These are phyloP conservation scores for Scaptomyza tumidula DNA, from an alignment of 2,888 invertebrate species.

Conservation along the genomic window DNA sequence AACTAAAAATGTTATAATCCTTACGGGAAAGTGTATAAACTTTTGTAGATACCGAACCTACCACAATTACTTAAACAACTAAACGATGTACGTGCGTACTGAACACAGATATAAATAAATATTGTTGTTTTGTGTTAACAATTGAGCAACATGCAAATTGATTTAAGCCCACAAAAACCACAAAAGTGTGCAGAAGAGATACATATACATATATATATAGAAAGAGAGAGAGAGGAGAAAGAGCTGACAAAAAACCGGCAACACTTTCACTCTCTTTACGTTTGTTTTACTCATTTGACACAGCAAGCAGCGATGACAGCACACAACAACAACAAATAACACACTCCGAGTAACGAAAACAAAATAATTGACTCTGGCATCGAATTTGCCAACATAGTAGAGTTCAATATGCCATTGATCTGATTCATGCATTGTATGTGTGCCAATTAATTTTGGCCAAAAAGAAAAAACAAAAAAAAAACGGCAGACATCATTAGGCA, in stretches of 20 bases:
- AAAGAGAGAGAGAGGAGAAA: neutral
- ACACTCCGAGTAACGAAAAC: slow-evolving; percentile 21
- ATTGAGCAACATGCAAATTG: slow-evolving; percentile 61
- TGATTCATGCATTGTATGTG: slow-evolving; percentile 8
- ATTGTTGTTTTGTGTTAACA: slow-evolving; percentile 41
- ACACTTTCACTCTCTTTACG: slow-evolving; percentile 67
- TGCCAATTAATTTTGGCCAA: slow-evolving; percentile 37
- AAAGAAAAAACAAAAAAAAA: slow-evolving; percentile 17
- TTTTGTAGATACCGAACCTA: slow-evolving; percentile 53
- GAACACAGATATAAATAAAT: slow-evolving; percentile 19
- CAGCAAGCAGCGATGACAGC: slow-evolving; percentile 22
- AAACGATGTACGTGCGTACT: slow-evolving; percentile 26
- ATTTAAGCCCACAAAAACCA: slow-evolving; percentile 34
- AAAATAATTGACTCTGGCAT: slow-evolving; percentile 18
- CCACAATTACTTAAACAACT: slow-evolving; percentile 56
- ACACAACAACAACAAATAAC: slow-evolving; percentile 12
- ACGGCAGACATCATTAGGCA: neutral
- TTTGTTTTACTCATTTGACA: slow-evolving; percentile 18
- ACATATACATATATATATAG: no score
- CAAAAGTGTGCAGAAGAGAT: slow-evolving; percentile 11
- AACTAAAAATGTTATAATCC: neutral
- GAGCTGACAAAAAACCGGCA: slow-evolving; percentile 54
- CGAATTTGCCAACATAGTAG: slow-evolving; percentile 37
- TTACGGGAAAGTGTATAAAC: slow-evolving; percentile 17
- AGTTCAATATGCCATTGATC: slow-evolving; percentile 47